Conservation (phyloP, 2,797 vertebrate species). For the Enteromius anoplus region DNA sequence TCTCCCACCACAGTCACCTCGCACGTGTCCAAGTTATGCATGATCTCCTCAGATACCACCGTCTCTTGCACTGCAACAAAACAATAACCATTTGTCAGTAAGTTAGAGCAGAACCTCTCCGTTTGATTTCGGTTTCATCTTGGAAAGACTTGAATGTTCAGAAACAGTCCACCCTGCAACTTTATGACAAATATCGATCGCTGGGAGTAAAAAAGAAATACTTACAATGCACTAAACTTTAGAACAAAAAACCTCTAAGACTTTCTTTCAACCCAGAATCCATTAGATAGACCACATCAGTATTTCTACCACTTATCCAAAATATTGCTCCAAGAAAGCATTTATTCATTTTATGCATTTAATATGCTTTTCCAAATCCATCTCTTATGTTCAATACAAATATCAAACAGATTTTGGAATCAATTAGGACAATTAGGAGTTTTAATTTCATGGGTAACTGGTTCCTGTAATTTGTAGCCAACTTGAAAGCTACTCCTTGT, state of each 20-base stretch:
- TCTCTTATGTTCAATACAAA: background rate
- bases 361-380: background rate
- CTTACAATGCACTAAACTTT: background rate
- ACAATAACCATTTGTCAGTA: conserved; percentile 3
- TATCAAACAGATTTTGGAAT: background rate
- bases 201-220: background rate
- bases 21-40: conserved; percentile 97
- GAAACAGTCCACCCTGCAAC: background rate
- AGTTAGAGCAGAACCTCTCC: background rate
- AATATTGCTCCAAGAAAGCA: background rate
- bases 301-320: background rate
- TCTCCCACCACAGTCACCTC: conserved; percentile 91
- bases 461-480: background rate
- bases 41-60: conserved; percentile 96
- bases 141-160: background rate
- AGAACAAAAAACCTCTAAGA: background rate
- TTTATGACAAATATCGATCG: background rate
- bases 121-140: conserved; percentile 12
- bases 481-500: background rate
- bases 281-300: background rate
- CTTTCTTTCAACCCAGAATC: conserved; percentile 7
- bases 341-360: background rate
- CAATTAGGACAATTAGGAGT: background rate
- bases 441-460: background rate
- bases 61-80: conserved; percentile 90